Evolutionary conservation across 2,888 invertebrate species (phyloP).

Genomic region (Tenodera sinensis): DNA sequence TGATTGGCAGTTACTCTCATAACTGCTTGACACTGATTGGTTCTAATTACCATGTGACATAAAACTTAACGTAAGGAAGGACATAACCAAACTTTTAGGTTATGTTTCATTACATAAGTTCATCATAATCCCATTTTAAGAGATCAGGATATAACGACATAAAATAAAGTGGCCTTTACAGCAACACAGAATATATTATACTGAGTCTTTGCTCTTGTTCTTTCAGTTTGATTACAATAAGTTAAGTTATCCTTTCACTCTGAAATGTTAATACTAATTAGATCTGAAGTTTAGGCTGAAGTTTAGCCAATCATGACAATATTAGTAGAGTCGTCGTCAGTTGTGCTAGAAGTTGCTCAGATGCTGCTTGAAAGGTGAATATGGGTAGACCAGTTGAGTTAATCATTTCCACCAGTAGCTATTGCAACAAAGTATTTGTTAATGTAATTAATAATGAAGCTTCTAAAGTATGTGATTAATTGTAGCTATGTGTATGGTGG

Average conservation of each 20-base stretch:
- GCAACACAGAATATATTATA: background rate
- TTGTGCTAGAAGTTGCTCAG: background rate
- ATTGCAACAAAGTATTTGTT: background rate
- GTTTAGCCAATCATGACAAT: background rate
- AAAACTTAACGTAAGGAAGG: no score
- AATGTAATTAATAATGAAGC: background rate
- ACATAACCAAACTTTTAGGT: no score
- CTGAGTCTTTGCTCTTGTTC: background rate
- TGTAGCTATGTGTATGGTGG: background rate
- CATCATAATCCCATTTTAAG: background rate
- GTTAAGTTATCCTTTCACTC: background rate
- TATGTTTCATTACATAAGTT: no score
- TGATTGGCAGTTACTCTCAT: no score
- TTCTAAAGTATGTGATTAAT: background rate
- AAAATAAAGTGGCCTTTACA: background rate
- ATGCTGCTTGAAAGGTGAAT: background rate
- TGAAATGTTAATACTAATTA: background rate
- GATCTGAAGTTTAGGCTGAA: background rate
- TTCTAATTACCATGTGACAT: no score
- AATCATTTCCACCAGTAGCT: background rate
- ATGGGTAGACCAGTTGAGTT: background rate
- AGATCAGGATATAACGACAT: background rate
- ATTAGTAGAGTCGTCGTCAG: background rate
- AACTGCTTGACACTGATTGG: no score
- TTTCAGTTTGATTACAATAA: background rate